phyloP scores from a whole-genome alignment of 35 echinoderm and acorn worm species.

The Heliocidaris erythrogramma region DNA sequence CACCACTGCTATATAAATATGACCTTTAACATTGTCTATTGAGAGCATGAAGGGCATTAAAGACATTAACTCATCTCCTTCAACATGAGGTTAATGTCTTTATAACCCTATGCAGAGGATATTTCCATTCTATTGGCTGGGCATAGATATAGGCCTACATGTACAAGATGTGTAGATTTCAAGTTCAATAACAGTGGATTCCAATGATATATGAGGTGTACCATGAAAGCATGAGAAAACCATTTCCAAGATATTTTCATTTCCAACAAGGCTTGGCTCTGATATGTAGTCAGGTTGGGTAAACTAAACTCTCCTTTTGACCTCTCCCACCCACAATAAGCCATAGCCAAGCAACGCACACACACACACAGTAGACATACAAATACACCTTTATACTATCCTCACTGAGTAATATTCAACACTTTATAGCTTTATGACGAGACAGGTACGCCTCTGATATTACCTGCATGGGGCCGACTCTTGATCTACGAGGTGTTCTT shows the following conservation, averaged over 20 bases:
- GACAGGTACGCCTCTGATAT: neutral
- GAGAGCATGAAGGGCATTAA: too few relatives aligned
- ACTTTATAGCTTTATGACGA: neutral
- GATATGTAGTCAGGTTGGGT: neutral
- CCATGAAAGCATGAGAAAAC: neutral
- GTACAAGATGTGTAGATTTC: neutral
- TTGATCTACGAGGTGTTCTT: neutral
- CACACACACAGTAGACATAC: neutral
- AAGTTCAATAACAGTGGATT: neutral
- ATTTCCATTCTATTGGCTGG: neutral
- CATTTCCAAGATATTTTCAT: neutral
- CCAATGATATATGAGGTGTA: neutral
- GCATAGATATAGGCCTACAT: neutral
- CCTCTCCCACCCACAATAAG: neutral
- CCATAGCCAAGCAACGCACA: too few relatives aligned
- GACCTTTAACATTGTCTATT: too few relatives aligned
- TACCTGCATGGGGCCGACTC: constrained; percentile 9
- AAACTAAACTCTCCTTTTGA: neutral
- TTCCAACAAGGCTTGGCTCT: neutral
- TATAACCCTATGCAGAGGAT: too few relatives aligned
- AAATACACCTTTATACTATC: neutral
- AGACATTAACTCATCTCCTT: too few relatives aligned
- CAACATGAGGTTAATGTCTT: too few relatives aligned
- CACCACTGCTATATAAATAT: too few relatives aligned
- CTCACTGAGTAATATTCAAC: neutral